A percentile compares a stretch with the other conserved stretches of the same genome.
phyloP scores from a whole-genome alignment of 2,888 invertebrate genomes.

The Cotesia congregata region DNA sequence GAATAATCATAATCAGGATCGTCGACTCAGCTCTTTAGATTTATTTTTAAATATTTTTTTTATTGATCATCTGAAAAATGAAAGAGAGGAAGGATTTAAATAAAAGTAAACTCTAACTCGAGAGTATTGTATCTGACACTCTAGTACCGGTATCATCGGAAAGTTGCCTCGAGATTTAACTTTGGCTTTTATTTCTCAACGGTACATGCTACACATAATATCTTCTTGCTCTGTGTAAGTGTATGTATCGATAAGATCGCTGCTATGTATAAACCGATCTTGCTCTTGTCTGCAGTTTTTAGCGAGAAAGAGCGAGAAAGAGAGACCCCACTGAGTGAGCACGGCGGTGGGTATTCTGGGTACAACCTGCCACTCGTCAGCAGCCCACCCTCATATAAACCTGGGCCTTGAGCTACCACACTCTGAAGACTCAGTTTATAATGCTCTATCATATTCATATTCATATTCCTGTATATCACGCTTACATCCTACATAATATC shows the following conservation, averaged over 20 bases:
- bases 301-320: constrained; percentile 12
- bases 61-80: constrained; percentile 10
- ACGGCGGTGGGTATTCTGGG: constrained; percentile 68
- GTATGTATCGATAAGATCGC: constrained; percentile 1
- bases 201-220: constrained; percentile 43
- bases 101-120: constrained; percentile 51
- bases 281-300: constrained; percentile 17
- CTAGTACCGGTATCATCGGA: constrained; percentile 64
- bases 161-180: constrained; percentile 57
- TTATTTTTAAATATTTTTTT: constrained; percentile 36
- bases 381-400: constrained; percentile 64
- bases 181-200: constrained; percentile 65
- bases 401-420: constrained; percentile 40
- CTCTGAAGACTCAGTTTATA: constrained; percentile 6
- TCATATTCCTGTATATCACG: neutral
- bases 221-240: neutral
- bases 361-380: constrained; percentile 69
- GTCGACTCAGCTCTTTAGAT: constrained; percentile 35
- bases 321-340: constrained; percentile 65
- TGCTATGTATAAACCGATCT: neutral
- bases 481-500: constrained; percentile 3
- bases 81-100: constrained; percentile 34
- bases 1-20: constrained; percentile 21
- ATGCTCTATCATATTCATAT: neutral
- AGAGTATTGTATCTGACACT: constrained; percentile 54